These are phyloP conservation scores for Acronicta psi DNA, from an alignment of 2,888 invertebrate genomes.

Conservation along the genomic window DNA sequence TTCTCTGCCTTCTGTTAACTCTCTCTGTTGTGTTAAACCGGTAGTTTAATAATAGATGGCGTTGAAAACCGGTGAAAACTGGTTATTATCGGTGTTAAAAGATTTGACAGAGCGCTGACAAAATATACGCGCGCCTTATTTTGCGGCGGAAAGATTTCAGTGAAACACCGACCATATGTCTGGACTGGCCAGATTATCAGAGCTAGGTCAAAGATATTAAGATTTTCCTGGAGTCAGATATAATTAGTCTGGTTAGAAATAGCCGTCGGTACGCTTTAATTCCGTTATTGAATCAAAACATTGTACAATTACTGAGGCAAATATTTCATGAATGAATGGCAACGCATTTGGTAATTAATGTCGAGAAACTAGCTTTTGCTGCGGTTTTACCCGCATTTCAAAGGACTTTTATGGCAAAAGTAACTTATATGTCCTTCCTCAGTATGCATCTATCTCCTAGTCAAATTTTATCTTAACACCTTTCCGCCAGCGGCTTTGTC, in stretches of 20 bases:
- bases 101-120: slow-evolving; percentile 54
- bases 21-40: not conserved
- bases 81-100: slow-evolving; percentile 57
- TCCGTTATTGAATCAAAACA: not conserved
- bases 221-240: slow-evolving; percentile 25
- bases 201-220: slow-evolving; percentile 50
- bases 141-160: slow-evolving; percentile 11
- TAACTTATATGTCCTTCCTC: too few species aligned
- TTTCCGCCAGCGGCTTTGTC: too few species aligned
- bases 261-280: not conserved
- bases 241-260: slow-evolving; percentile 30
- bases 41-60: slow-evolving; percentile 37
- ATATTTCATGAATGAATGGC: not conserved
- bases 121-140: slow-evolving; percentile 12
- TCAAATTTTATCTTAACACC: too few species aligned
- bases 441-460: too few species aligned
- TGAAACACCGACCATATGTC: slow-evolving; percentile 9
- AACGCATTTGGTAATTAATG: too few species aligned
- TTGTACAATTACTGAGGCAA: not conserved
- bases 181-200: slow-evolving; percentile 26
- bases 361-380: too few species aligned
- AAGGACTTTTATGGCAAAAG: too few species aligned
- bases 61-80: slow-evolving; percentile 50
- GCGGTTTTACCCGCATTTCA: too few species aligned
- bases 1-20: slow-evolving; percentile 14